phyloP scores from a whole-genome alignment of 2,113 vertebrate genomes.

The Synchiropus splendidus region DNA sequence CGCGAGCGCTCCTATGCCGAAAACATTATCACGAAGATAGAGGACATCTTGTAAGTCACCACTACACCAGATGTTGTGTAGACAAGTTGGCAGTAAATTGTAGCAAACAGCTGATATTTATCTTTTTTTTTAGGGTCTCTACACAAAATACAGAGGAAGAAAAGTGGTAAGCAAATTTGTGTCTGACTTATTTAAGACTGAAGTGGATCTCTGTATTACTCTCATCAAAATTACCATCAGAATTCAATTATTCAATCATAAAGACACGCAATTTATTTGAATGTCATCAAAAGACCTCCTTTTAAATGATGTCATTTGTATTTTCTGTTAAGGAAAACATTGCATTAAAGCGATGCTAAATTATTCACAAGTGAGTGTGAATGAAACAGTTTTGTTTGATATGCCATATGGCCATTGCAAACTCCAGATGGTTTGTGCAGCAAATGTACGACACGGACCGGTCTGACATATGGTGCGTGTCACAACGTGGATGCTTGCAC shows the following conservation, averaged over 20 bases:
- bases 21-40: slow-evolving; percentile 84
- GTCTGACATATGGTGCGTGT: slow-evolving; percentile 50
- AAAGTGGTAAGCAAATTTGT: slow-evolving; percentile 73
- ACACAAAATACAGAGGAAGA: slow-evolving; percentile 85
- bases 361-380: slow-evolving; percentile 42
- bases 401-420: slow-evolving; percentile 53
- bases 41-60: slow-evolving; percentile 87
- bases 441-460: too few species aligned
- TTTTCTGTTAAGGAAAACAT: slow-evolving; percentile 19
- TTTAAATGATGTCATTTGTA: background rate
- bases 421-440: slow-evolving; percentile 46
- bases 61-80: background rate
- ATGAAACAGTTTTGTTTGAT: slow-evolving; percentile 38
- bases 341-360: slow-evolving; percentile 44
- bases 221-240: too few species aligned
- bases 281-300: too few species aligned
- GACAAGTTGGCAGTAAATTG: background rate
- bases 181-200: background rate
- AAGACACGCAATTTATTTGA: too few species aligned
- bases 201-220: background rate
- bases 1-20: slow-evolving; percentile 86
- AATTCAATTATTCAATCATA: background rate
- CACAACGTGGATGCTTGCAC: slow-evolving; percentile 30
- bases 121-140: slow-evolving; percentile 65
- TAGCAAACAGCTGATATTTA: background rate